Percentiles rank a stretch among this genome's conserved stretches.
phyloP scores from a whole-genome alignment of 2,797 vertebrate species.

The Tamandua tetradactyla region DNA sequence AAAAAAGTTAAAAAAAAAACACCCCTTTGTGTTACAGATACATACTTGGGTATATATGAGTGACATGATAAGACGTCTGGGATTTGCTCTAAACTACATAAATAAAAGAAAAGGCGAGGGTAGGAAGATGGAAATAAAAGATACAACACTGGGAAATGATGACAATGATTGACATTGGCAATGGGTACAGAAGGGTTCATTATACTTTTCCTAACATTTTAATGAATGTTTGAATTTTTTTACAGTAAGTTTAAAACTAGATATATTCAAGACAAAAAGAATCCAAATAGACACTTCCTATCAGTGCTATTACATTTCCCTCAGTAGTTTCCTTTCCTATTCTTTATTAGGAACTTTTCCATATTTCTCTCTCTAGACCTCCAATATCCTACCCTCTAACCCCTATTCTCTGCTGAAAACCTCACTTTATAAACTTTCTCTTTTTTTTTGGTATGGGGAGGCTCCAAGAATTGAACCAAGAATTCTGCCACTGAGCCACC shows the following conservation, averaged over 20 bases:
- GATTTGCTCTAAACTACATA: not conserved
- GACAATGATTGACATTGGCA: not conserved
- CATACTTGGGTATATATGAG: not conserved
- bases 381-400: not conserved
- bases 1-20: no score
- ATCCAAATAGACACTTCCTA: not conserved
- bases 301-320: not conserved
- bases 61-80: not conserved
- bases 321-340: not conserved
- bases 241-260: not conserved
- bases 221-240: not conserved
- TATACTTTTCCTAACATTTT: not conserved
- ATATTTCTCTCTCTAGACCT: not conserved
- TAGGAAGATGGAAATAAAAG: not conserved
- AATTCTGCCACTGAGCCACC: no score
- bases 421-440: no score
- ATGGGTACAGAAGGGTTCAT: not conserved
- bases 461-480: no score
- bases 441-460: no score
- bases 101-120: not conserved
- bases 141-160: not conserved
- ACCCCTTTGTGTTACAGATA: not conserved
- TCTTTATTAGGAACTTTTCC: not conserved
- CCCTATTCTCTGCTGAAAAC: no score
- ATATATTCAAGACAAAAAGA: not conserved